Conservation (phyloP, 2,113 vertebrate species). For the Trichomycterus rosablanca region DNA sequence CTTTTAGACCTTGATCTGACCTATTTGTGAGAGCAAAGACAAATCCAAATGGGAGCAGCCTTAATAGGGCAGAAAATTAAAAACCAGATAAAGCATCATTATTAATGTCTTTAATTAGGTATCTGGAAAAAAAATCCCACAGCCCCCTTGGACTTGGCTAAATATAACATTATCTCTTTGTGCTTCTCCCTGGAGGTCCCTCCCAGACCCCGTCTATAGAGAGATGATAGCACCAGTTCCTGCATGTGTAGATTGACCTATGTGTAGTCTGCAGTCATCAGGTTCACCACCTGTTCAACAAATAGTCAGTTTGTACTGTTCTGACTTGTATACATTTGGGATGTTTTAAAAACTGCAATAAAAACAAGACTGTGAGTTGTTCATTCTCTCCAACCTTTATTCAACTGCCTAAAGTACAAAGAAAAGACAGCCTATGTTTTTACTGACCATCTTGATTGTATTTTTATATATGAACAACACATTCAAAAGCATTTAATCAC, state of each 20-base stretch:
- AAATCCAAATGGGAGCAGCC: conserved; percentile 61
- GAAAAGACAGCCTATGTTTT: too few species aligned
- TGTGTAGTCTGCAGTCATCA: conserved; percentile 40
- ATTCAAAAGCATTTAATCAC: too few species aligned
- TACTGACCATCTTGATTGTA: too few species aligned
- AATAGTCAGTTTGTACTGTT: too few species aligned
- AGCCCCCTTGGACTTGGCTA: conserved; percentile 55
- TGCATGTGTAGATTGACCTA: conserved; percentile 51
- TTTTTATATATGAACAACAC: too few species aligned
- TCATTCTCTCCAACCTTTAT: too few species aligned
- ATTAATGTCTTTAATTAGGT: conserved; percentile 75
- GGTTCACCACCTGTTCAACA: conserved; percentile 7
- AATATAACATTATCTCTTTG: conserved; percentile 56
- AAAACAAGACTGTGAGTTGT: too few species aligned
- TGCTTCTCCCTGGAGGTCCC: conserved; percentile 35
- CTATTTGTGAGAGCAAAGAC: conserved; percentile 59
- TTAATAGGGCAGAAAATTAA: conserved; percentile 69
- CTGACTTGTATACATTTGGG: neutral
- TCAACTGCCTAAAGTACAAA: too few species aligned
- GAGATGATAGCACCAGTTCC: conserved; percentile 39
- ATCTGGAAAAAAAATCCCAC: conserved; percentile 50
- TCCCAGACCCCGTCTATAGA: conserved; percentile 41
- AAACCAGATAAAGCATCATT: conserved; percentile 68
- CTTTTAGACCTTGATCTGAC: conserved; percentile 57
- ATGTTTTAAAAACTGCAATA: too few species aligned